phyloP scores from a whole-genome alignment of 2,888 invertebrate genomes.

The Athalia rosae region DNA sequence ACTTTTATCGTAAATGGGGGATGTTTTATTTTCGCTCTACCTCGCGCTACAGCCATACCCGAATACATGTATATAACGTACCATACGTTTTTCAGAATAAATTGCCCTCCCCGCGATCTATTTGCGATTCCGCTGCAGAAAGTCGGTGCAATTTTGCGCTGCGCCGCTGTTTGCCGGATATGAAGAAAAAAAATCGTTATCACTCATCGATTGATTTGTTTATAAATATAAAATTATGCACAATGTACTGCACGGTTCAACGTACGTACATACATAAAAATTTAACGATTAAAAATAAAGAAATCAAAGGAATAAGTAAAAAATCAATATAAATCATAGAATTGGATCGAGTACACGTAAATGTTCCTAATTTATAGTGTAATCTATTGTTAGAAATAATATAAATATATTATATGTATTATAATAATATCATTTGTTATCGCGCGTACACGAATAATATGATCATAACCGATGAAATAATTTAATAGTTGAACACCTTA shows the following conservation, averaged over 20 bases:
- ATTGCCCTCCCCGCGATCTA: conserved; percentile 16
- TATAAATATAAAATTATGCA: neutral
- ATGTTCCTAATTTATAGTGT: conserved; percentile 44
- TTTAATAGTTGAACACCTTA: too few species aligned
- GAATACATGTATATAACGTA: neutral
- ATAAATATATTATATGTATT: neutral
- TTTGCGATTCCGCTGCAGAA: neutral
- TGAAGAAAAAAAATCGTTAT: neutral
- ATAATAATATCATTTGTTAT: neutral
- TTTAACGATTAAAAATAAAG: conserved; percentile 12
- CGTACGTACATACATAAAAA: conserved; percentile 45
- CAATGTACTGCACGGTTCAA: conserved; percentile 30
- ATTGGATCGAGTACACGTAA: conserved; percentile 41
- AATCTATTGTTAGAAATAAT: neutral
- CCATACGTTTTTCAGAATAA: conserved; percentile 36
- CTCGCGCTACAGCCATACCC: neutral
- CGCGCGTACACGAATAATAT: too few species aligned
- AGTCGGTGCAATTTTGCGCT: conserved; percentile 4
- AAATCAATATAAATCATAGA: neutral
- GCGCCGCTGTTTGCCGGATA: neutral
- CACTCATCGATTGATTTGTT: neutral
- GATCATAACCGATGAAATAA: too few species aligned
- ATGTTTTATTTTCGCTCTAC: conserved; percentile 64
- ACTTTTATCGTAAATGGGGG: conserved; percentile 60
- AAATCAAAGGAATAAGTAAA: neutral